Evolutionary conservation across 1,140 invertebrate species (phyloP).

Genomic region (Branchinecta lindahli): DNA sequence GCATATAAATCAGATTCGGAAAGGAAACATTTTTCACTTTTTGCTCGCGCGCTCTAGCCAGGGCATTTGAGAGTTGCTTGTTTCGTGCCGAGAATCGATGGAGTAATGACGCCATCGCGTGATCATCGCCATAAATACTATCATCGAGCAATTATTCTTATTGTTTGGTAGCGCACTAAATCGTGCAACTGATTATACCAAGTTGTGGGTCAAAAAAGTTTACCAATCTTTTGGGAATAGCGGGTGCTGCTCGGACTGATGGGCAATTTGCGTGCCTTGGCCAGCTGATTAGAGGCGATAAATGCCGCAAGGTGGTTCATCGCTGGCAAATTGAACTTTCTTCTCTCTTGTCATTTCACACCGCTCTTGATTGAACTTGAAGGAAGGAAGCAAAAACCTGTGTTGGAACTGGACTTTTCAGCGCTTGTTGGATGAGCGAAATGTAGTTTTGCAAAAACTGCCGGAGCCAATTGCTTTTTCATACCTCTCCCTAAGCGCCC

Average conservation of each 20-base stretch:
- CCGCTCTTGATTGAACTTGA: neutral
- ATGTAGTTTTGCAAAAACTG: too few relatives aligned
- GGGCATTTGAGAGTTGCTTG: neutral
- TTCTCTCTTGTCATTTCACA: slow-evolving; percentile 1
- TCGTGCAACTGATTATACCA: neutral
- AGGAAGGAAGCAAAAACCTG: neutral
- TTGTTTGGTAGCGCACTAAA: neutral
- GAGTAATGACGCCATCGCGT: neutral
- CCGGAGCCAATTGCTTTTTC: too few relatives aligned
- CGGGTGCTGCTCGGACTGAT: neutral
- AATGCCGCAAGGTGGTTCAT: neutral
- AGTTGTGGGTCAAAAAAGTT: neutral
- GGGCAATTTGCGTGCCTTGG: neutral
- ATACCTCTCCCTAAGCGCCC: too few relatives aligned
- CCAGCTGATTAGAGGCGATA: neutral
- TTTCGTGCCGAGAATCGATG: neutral
- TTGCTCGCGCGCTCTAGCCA: neutral
- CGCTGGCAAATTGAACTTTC: neutral
- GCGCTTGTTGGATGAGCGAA: too few relatives aligned
- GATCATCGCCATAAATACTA: neutral
- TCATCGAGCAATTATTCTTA: neutral
- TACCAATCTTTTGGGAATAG: neutral
- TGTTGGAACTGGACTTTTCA: too few relatives aligned
- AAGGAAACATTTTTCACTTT: neutral
- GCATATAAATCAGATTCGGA: too few relatives aligned